Percentiles rank a stretch among this genome's conserved stretches.
Evolutionary conservation across 2,113 vertebrate genomes (phyloP).

Genomic region (Motacilla tschutschensis): DNA sequence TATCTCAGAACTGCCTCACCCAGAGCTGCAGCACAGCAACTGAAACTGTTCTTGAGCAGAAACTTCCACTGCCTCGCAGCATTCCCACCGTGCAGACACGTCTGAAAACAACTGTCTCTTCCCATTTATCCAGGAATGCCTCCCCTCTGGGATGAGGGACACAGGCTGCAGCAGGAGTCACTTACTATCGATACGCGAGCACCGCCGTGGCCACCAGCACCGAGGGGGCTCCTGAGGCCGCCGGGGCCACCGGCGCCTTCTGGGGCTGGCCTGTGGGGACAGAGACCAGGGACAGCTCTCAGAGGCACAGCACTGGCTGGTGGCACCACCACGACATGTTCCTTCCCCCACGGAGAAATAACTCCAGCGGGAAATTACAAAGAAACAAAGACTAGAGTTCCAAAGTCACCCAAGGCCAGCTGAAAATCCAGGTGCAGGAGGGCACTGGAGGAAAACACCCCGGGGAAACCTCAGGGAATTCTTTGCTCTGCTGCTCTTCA

Average conservation of each 20-base stretch:
- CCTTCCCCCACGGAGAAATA: not conserved
- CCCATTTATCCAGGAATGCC: not conserved
- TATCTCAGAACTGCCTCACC: not conserved
- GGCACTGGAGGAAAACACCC: rapidly evolving
- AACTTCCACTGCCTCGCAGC: rapidly evolving
- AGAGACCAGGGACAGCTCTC: not conserved
- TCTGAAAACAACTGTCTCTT: not conserved
- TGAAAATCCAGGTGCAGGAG: not conserved
- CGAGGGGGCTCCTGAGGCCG: slow-evolving; percentile 60
- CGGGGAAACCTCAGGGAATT: not conserved
- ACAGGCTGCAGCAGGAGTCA: not conserved
- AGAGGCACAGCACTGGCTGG: not conserved
- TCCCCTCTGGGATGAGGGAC: not conserved
- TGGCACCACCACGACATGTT: rapidly evolving
- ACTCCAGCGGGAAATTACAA: not conserved
- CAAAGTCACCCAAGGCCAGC: not conserved
- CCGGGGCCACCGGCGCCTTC: slow-evolving; percentile 61
- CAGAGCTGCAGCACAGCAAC: not conserved
- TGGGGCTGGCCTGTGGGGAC: slow-evolving; percentile 46
- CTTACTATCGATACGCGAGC: slow-evolving; percentile 91
- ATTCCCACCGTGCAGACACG: rapidly evolving
- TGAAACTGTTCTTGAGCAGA: not conserved
- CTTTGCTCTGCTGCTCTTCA: not conserved
- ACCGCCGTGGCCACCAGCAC: slow-evolving; percentile 85
- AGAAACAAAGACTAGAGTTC: no score